phyloP scores from a whole-genome alignment of 2,113 vertebrate species.

The Apteryx mantelli region DNA sequence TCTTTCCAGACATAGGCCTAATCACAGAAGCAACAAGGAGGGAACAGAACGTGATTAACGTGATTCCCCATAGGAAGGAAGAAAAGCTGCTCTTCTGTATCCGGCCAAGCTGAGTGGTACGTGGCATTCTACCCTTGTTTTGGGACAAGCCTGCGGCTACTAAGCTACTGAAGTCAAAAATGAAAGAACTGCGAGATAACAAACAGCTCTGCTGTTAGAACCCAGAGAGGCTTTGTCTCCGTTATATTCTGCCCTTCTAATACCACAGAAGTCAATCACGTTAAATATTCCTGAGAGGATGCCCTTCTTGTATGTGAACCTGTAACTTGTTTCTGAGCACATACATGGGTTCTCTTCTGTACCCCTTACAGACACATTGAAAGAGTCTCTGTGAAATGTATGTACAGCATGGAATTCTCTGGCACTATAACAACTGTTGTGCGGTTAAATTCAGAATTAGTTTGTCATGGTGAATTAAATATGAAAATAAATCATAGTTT shows the following conservation, averaged over 20 bases:
- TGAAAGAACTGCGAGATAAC: neutral
- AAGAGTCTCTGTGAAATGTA: neutral
- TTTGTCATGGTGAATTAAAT: neutral
- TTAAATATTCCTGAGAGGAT: neutral
- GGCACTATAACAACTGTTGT: neutral
- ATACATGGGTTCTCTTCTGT: neutral
- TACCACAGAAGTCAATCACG: neutral
- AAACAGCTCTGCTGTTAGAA: neutral
- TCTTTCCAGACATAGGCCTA: neutral
- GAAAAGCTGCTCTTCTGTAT: neutral
- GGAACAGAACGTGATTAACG: neutral
- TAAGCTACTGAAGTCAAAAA: neutral
- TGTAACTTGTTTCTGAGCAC: neutral
- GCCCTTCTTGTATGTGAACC: neutral
- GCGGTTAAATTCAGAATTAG: neutral
- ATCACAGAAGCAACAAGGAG: neutral
- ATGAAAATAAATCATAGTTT: neutral
- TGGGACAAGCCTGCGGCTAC: neutral
- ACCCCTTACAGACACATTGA: neutral
- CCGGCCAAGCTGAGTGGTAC: neutral
- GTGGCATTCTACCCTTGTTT: neutral
- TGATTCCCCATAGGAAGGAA: neutral
- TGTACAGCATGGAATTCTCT: fast-evolving
- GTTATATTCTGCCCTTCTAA: neutral
- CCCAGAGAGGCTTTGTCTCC: neutral